phyloP scores from a whole-genome alignment of 2,797 vertebrate genomes.

The Cynopterus sphinx region DNA sequence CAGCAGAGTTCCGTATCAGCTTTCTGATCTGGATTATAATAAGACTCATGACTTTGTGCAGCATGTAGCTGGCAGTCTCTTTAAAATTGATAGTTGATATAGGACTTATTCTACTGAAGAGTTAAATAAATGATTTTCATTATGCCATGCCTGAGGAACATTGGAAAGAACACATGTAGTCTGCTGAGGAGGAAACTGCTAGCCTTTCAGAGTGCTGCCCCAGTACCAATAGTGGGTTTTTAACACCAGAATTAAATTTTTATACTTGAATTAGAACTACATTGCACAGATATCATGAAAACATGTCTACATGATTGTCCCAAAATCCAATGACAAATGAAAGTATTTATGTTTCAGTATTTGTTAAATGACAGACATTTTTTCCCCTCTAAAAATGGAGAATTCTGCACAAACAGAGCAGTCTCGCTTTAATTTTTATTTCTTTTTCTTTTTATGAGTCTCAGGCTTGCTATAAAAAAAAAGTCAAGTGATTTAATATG shows the following conservation, averaged over 20 bases:
- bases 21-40: not conserved
- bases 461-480: not conserved
- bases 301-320: not conserved
- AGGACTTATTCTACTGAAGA: not conserved
- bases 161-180: not conserved
- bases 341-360: not conserved
- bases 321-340: not conserved
- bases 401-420: not conserved
- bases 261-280: not conserved
- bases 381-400: not conserved
- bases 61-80: not conserved
- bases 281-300: not conserved
- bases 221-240: not conserved
- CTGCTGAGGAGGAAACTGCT: not conserved
- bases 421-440: not conserved
- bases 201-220: not conserved
- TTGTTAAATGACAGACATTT: not conserved
- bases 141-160: not conserved
- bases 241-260: not conserved
- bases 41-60: not conserved
- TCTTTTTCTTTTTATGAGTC: not conserved
- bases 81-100: not conserved
- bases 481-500: not conserved
- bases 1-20: not conserved
- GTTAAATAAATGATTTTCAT: not conserved